These are phyloP conservation scores for Meloidogyne hapla DNA, from an alignment of 1,140 invertebrate genomes.

Conservation along the genomic window DNA sequence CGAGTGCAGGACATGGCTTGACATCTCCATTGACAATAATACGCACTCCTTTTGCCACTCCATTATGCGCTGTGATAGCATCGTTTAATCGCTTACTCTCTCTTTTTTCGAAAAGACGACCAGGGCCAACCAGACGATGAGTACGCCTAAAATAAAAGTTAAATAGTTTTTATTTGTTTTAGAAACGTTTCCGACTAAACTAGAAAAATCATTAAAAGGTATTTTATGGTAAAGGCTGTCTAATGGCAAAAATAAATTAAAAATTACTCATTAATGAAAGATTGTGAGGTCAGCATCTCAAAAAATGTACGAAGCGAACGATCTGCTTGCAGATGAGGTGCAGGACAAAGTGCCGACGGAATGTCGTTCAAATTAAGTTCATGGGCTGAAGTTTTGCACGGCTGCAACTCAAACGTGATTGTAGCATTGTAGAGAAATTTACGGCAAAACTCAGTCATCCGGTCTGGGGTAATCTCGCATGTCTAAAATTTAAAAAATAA, in stretches of 20 bases:
- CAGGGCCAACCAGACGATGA: conserved; percentile 27
- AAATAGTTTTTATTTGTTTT: no score
- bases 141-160: conserved; percentile 26
- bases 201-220: no score
- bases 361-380: conserved; percentile 18
- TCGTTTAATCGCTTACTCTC: conserved; percentile 22
- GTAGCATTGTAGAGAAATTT: conserved; percentile 8
- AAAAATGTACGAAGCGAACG: conserved; percentile 33
- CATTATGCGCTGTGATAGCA: conserved; percentile 22
- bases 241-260: background rate
- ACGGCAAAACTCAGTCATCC: background rate
- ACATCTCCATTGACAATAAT: conserved; percentile 31
- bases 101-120: conserved; percentile 21
- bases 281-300: conserved; percentile 31
- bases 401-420: conserved; percentile 11
- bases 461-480: conserved; percentile 10
- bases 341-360: background rate
- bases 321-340: conserved; percentile 17
- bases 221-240: conserved; percentile 1
- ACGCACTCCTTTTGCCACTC: conserved; percentile 33
- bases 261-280: conserved; percentile 34
- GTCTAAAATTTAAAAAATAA: conserved; percentile 13
- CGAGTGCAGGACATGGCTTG: conserved; percentile 27
- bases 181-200: no score
- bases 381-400: conserved; percentile 3